Conservation (phyloP, 1,140 invertebrate species). For the Zaprionus inermis region DNA sequence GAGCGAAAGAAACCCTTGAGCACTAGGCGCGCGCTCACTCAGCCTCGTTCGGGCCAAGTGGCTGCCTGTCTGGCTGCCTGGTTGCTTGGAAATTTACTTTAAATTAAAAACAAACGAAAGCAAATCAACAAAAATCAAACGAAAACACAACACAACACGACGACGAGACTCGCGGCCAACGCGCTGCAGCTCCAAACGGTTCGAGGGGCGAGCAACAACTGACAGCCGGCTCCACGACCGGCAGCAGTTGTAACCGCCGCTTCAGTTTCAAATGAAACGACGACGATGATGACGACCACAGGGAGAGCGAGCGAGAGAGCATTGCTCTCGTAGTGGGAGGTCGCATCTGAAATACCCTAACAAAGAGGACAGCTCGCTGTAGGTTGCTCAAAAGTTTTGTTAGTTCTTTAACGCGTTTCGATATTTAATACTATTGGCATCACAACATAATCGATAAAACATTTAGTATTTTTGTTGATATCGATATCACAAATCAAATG, state of each 20-base stretch:
- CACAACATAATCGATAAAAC: neutral
- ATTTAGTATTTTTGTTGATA: neutral
- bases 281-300: constrained; percentile 7
- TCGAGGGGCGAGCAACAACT: constrained; percentile 61
- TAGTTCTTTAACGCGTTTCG: neutral
- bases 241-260: constrained; percentile 54
- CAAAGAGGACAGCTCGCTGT: neutral
- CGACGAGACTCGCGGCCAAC: constrained; percentile 46
- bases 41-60: constrained; percentile 32
- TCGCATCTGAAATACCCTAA: neutral
- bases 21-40: constrained; percentile 26
- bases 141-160: constrained; percentile 58
- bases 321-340: neutral
- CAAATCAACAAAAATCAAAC: constrained; percentile 80
- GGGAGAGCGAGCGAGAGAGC: constrained; percentile 27
- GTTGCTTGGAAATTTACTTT: constrained; percentile 61
- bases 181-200: constrained; percentile 63
- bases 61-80: constrained; percentile 2
- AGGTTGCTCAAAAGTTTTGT: neutral
- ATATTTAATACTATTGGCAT: neutral
- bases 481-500: neutral
- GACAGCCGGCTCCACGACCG: constrained; percentile 47
- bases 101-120: constrained; percentile 82
- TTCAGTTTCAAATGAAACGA: constrained; percentile 60
- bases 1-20: constrained; percentile 35